Conservation (phyloP, 2,888 invertebrate genomes). For the Calameuta pallipes region DNA sequence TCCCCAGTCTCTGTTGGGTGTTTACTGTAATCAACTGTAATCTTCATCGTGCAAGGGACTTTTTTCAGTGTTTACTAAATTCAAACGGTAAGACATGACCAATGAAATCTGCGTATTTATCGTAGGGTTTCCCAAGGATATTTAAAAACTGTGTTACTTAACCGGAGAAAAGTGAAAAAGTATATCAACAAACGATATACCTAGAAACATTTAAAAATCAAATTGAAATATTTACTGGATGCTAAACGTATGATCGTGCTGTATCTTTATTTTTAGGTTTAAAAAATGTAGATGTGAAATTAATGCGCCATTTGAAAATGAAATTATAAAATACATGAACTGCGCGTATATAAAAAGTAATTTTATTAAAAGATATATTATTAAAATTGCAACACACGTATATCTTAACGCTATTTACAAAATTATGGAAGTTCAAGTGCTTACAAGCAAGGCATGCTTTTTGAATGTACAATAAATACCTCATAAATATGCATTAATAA, state of each 20-base stretch:
- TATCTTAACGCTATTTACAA: neutral
- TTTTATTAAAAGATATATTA: slow-evolving; percentile 3
- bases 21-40: neutral
- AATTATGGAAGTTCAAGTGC: neutral
- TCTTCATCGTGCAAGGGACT: neutral
- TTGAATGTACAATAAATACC: neutral
- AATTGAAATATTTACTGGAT: neutral
- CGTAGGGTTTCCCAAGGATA: neutral
- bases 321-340: neutral
- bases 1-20: neutral
- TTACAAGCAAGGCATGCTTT: neutral
- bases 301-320: neutral
- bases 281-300: neutral
- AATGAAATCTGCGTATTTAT: neutral
- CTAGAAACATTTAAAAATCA: neutral
- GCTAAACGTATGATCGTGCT: neutral
- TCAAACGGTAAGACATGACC: neutral
- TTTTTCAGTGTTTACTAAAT: neutral
- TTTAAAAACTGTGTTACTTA: neutral
- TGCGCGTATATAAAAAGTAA: neutral
- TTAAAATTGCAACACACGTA: neutral
- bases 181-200: neutral
- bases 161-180: neutral
- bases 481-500: neutral
- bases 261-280: neutral